Base-by-base conservation (phyloP, 2,113 vertebrate genomes). In the Ceyx melanurus region DNA sequence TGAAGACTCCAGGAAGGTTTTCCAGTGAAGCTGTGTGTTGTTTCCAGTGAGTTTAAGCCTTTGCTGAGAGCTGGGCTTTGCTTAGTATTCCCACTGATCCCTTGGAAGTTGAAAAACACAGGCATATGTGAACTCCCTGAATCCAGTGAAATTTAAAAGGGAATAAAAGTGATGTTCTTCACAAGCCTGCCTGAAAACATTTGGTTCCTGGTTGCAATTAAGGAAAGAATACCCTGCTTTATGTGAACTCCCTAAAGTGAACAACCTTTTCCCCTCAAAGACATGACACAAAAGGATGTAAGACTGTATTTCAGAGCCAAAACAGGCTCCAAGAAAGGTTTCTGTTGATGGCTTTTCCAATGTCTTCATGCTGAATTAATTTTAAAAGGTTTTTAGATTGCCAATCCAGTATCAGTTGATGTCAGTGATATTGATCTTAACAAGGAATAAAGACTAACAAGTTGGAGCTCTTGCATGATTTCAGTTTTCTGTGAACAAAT, bases 1-100 rank as follows among this genome's bases (percentile, higher is more conserved):
- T 91, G 91, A 94, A 95, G 87, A 87, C 15, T 21, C 40, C 74
- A 82, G 90, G 79, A 72, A 91, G 79, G 42, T 73, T 92, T 94
- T 54, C 71, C 28, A 77, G 33, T 46, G 64, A 92, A 89, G 58
- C 28, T 73, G 28, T 76, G 25, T 51, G 72, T 50, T 56, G 13
- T 91, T 50, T 87, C 64, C 33, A 42, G 42, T 37, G 58, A 79
- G 75, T 82, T 94, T 85, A 70, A 92, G 42, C 42, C 54, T 89
- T 64, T 86, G 74, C 42, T 91, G 67, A 76, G 62, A 82, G 57
- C 50, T 91, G 68, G 79, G 43, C 58, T 91, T 79, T 62, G 35
- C 61, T 84, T 35, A 67, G 11, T 73, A 79, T 71, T 94, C 87
- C 71, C 78, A 85, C 71, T 50, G 71, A 88, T 82, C 28, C 54